phyloP scores from a whole-genome alignment of 2,797 vertebrate species.

The Enteromius afrohamiltoni region DNA sequence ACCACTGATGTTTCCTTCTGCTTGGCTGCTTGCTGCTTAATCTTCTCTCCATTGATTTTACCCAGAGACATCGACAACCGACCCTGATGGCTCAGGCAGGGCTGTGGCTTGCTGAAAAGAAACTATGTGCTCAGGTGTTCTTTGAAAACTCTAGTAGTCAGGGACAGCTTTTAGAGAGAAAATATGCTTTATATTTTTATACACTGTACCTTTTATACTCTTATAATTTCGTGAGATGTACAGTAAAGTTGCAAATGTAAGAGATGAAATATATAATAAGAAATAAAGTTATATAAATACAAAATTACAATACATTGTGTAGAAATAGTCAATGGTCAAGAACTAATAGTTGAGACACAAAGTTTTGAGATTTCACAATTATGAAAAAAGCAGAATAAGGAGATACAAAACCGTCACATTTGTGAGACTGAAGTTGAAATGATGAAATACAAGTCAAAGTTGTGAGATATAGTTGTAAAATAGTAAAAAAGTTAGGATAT shows the following conservation, averaged over 20 bases:
- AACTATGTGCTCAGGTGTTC: constrained; percentile 49
- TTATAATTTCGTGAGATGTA: background rate
- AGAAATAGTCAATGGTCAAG: background rate
- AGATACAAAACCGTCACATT: background rate
- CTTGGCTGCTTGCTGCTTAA: constrained; percentile 56
- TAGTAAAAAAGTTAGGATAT: background rate
- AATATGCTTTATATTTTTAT: background rate
- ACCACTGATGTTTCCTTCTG: constrained; percentile 56
- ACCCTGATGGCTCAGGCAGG: constrained; percentile 44
- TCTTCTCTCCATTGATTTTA: constrained; percentile 59
- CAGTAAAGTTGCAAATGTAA: background rate
- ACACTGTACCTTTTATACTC: background rate
- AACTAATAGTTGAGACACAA: background rate
- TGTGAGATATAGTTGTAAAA: background rate
- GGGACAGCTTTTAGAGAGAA: constrained; percentile 27
- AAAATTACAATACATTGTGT: background rate
- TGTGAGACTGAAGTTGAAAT: background rate
- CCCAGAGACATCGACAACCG: constrained; percentile 43
- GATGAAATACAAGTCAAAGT: background rate
- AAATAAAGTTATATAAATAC: background rate
- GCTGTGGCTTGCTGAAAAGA: constrained; percentile 46
- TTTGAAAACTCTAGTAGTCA: constrained; percentile 33
- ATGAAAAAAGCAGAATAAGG: background rate
- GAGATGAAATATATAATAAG: background rate
- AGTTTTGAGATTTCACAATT: background rate